Evolutionary conservation across 2,113 vertebrate species (phyloP).

Genomic region (Nyctibius bracteatus): DNA sequence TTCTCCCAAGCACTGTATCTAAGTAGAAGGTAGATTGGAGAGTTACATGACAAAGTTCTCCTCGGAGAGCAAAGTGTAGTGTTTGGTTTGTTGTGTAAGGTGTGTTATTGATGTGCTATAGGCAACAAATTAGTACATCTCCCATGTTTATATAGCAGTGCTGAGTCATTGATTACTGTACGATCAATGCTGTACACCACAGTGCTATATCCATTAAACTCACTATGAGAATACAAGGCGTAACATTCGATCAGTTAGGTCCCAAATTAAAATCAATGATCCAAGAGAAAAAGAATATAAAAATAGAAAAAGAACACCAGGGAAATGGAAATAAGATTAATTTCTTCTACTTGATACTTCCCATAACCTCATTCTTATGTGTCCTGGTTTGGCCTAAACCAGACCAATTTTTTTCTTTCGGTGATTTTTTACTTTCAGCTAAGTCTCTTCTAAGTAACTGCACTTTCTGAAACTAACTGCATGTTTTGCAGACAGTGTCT

Average conservation of each 20-base stretch:
- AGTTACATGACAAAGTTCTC: background rate
- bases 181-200: background rate
- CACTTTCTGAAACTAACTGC: no score
- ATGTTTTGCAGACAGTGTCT: no score
- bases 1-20: background rate
- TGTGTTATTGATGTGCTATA: background rate
- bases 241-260: background rate
- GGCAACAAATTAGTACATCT: background rate
- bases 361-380: background rate
- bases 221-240: background rate
- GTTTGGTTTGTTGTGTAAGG: background rate
- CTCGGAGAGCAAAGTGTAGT: background rate
- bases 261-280: slow-evolving; percentile 3
- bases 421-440: no score
- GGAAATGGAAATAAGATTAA: background rate
- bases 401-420: no score
- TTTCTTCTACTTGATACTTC: background rate
- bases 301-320: background rate
- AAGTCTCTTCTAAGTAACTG: no score
- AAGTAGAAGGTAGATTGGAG: background rate
- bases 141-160: background rate
- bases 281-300: background rate
- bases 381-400: no score
- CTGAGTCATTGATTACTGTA: background rate
- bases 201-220: background rate